Base-by-base conservation (phyloP, 2,888 invertebrate species). In the Dendrolimus pini region DNA sequence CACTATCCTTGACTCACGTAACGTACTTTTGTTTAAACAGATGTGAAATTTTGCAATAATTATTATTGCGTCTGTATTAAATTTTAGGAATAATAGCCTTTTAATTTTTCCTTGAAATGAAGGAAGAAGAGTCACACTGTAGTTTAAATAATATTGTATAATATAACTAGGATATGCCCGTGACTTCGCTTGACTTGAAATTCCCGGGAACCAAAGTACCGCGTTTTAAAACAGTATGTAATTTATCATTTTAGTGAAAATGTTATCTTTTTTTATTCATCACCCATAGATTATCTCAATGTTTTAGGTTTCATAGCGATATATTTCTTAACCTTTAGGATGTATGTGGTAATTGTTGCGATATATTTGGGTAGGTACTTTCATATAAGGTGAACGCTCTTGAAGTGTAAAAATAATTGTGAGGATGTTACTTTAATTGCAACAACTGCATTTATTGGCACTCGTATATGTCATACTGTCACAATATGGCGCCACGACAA, bases 371-470 rank as follows among this genome's bases (percentile, higher is more conserved):
- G 6, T 30, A 30, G 30, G 30, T 30, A 30, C 41, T 54, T 30
- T 54, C 18, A 54, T 42, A 18, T 70, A 72, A 75, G 78, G 77
- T 81, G 77, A 80, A 80, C 72, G 78, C 72, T 73, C 79, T 67
- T 61, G 63, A 58, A 60, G 74, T 70, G 71, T 71, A 76, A 78
- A 80, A 82, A 81, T 81, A 80, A 81, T 30, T 54, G 18, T 41
- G 41, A 54, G n/a, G 30, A 54, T 10, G n/a, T 7, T n/a, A 41
- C 18, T 54, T 30, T 57, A 41, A 52, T 52, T 56, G 52, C 41
- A n/a, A 9, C 56, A 42, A 56, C 52, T 56, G 52, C 52, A 41
- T 56, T 56, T 47, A 47, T 47, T 47, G 12, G 47, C 47, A 47
- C 12, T 47, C 47, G 7, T 47, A 12, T 47, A 8, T 47, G 9